A percentile compares a stretch with the other conserved stretches of the same genome.
These are phyloP conservation scores for Echinarachnius parma DNA, from an alignment of 53 echinoderm and acorn worm genomes.

Conservation along the genomic window DNA sequence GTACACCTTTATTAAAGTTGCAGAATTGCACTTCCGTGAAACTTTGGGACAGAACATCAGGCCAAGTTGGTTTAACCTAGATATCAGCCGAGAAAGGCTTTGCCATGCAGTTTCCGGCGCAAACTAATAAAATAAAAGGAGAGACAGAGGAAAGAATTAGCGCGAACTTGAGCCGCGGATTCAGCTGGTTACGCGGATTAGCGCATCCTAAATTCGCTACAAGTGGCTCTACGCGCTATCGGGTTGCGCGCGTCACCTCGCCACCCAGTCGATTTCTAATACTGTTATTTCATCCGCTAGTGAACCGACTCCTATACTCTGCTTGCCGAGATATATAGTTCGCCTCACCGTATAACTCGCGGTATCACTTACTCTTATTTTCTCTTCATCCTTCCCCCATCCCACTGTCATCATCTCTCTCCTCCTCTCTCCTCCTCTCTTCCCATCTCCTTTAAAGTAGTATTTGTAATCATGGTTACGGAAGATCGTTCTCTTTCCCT, in stretches of 20 bases:
- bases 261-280: constrained; percentile 44
- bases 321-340: no score
- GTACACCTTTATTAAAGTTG: no score
- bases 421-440: constrained; percentile 30
- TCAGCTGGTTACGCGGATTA: constrained; percentile 52
- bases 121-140: not conserved
- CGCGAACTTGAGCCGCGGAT: constrained; percentile 41
- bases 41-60: no score
- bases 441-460: constrained; percentile 1
- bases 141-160: constrained; percentile 34
- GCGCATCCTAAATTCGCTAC: constrained; percentile 52
- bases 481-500: no score
- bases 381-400: no score
- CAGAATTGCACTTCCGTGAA: no score
- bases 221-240: constrained; percentile 49
- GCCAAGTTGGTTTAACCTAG: no score
- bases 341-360: no score
- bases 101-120: not conserved
- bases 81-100: not conserved
- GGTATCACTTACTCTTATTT: no score
- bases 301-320: no score
- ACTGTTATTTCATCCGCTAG: constrained; percentile 55
- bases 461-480: no score
- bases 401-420: no score
- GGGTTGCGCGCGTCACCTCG: constrained; percentile 41